Base-by-base conservation (phyloP, 2,797 vertebrate genomes). In the Macroramphosus scolopax region DNA sequence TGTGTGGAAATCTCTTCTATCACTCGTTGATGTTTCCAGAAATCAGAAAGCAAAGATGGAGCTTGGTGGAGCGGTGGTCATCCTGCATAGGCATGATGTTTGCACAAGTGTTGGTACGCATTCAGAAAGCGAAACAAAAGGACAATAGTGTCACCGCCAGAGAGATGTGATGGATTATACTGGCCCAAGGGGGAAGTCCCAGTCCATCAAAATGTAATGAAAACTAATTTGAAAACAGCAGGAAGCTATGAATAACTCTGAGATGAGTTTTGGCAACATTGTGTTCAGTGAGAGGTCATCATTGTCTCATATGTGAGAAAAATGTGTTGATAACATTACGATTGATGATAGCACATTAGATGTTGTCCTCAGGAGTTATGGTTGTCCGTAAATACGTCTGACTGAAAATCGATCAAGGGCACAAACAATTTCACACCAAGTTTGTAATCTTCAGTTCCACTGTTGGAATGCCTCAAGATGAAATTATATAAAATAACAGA, bases 171-270 rank as follows among this genome's bases (percentile, higher is more conserved):
- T 87, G 70, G 80, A 87, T 88, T 75, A 71, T 44, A 49, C 47
- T 38, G 52, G 53, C 77, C 77, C 43, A 57, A 57, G 76, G 78
- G 80, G 83, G 77, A 81, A 73, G 82, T 80, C 73, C 80, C 51
- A 67, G 29, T 80, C 68, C 73, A 68, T 83, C 81, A 82, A 75
- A 80, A 71, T 74, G 61, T 83, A 80, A 84, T 84, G 73, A 85
- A 84, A 87, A 80, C 65, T 82, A 80, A 86, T 83, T 63, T 71
- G 60, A 81, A 85, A 82, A 72, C 71, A 82, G 68, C 70, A 74
- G 56, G 69, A 43, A 57, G 72, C 65, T 57, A 68, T 68, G 67
- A 77, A 81, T 81, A 77, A 74, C 63, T 64, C 36, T 17, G 63
- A 49, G 45, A 64, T 51, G 58, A 55, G 47, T 68, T 68, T 60